phyloP scores from a whole-genome alignment of 2,113 vertebrate genomes.

The Chloropsis cyanopogon region DNA sequence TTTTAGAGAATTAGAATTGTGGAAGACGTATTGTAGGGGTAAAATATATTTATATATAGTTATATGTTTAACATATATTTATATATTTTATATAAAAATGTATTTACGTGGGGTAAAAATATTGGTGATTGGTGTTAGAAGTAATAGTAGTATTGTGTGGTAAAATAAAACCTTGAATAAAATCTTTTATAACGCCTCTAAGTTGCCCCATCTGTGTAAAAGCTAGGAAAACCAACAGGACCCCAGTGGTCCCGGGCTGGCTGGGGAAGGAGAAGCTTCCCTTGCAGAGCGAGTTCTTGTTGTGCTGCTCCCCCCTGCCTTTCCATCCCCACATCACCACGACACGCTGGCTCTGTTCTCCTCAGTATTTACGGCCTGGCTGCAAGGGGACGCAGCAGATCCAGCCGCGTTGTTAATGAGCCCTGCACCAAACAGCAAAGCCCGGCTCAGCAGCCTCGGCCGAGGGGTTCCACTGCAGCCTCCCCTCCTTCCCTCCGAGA shows the following conservation, averaged over 20 bases:
- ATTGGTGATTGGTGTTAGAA: not conserved
- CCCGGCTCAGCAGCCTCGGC: not conserved
- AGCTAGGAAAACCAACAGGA: not conserved
- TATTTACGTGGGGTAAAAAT: not conserved
- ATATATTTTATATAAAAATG: no score
- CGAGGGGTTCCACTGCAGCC: constrained; percentile 27
- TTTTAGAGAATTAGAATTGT: not conserved
- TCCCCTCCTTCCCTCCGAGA: not conserved
- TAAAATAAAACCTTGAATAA: not conserved
- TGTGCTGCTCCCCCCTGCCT: no score
- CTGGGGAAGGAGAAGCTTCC: not conserved
- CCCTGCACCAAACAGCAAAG: not conserved
- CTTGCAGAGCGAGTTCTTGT: not conserved
- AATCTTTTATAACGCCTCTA: not conserved
- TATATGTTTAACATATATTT: no score
- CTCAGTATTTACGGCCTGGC: constrained; percentile 38
- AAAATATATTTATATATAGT: not conserved
- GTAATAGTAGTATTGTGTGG: not conserved
- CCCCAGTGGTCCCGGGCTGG: rapidly evolving
- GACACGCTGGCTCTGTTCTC: not conserved
- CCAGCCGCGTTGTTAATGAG: constrained; percentile 35
- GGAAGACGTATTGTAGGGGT: not conserved
- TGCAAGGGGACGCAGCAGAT: not conserved
- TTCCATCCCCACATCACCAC: not conserved
- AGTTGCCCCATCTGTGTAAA: not conserved